A percentile compares a stretch with the other conserved stretches of the same genome.
phyloP scores from a whole-genome alignment of 2,797 vertebrate species.

The Spinibarbus caldwelli region DNA sequence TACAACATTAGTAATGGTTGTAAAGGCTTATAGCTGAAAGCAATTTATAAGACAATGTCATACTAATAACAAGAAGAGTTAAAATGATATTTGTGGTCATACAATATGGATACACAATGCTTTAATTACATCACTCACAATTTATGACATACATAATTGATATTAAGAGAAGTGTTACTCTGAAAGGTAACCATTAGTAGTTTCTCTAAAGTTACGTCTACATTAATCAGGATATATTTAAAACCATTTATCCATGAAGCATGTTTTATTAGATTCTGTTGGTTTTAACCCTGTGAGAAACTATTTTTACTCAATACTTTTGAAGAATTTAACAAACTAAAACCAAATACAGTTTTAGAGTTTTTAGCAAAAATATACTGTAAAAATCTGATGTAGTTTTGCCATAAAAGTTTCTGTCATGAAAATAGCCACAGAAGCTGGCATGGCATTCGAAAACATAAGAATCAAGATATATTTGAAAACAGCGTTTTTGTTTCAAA shows the following conservation, averaged over 20 bases:
- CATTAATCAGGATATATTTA: background rate
- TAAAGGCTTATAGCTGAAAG: background rate
- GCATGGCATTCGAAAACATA: no score
- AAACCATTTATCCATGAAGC: background rate
- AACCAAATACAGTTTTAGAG: no score
- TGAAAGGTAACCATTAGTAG: background rate
- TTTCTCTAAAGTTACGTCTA: background rate
- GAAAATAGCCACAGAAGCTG: no score
- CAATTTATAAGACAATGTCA: constrained; percentile 50
- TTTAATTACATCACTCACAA: background rate
- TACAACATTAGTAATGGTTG: background rate
- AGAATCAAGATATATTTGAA: no score
- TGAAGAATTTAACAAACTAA: no score
- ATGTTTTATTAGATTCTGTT: background rate
- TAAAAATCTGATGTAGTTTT: no score
- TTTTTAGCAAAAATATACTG: no score
- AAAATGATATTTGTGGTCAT: background rate
- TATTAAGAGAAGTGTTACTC: background rate
- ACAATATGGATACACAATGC: background rate
- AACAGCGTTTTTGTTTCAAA: no score
- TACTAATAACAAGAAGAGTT: constrained; percentile 68
- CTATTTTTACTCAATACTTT: no score
- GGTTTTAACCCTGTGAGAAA: background rate
- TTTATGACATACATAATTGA: background rate
- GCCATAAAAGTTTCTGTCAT: no score